Evolutionary conservation across 2,888 invertebrate genomes (phyloP), one percentile per base, ranked within the genome.

Genomic region (Tetanocera ferruginea): DNA sequence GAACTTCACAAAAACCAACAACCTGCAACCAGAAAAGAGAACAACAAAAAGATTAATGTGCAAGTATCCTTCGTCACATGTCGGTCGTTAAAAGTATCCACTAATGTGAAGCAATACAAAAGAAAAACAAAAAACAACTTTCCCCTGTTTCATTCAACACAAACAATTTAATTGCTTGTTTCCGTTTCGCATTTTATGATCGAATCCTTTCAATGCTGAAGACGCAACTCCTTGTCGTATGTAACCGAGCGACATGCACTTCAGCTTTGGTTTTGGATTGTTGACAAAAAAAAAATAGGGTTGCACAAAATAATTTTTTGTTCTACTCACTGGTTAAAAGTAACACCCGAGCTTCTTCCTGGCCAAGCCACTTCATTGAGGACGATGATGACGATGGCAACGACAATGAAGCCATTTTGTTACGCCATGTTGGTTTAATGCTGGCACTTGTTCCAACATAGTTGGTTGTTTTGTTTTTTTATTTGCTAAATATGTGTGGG

Each of bases 121-220:
- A 23, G 23, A 25, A 52, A 25, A 70, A 25, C 60, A 52, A 28
- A 55, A 55, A 34, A 23, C 23, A 62, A 43, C n/a, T 19, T 51
- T 17, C 23, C 51, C 72, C 72, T 79, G 74, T 77, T 79, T 81
- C 80, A 80, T 80, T 78, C 79, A 81, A 80, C 78, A 78, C 80
- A 80, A 82, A 80, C 82, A 80, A 80, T 82, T 81, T 82, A 82
- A 82, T 82, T 82, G 82, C 82, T 82, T 80, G 81, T 81, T 81
- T 82, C 81, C 81, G 80, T 82, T 81, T 80, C 80, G 79, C 82
- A 80, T 82, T 82, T 82, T 82, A 82, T 81, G 81, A 82, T 82
- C 81, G 82, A 81, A 81, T 81, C 80, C 81, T 80, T 80, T 81
- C 79, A 80, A 79, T 81, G 79, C 79, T 73, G 74, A 81, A 77